Evolutionary conservation across 1,140 invertebrate species (phyloP), one percentile per base, ranked within the genome.

Genomic region (Trichogramma pretiosum): DNA sequence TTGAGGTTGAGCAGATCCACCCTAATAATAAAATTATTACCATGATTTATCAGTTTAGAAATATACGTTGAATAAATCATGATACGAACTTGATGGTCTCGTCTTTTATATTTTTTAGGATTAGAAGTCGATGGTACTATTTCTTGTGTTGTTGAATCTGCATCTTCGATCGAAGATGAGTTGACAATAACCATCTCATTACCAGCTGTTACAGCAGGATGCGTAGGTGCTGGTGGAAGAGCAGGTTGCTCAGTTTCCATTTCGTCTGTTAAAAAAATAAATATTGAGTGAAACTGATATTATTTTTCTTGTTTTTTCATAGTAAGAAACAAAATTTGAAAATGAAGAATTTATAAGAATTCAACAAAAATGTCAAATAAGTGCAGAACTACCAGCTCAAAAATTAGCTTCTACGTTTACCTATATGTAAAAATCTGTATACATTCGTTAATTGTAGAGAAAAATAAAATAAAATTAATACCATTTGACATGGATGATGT

Each of bases 181-280:
- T 59, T 59, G 1, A 60, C 57, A 26, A 62, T 52, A 3, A 70
- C 70, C n/a, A 79, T 67, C 63, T 78, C 77, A 28, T 74, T 79
- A 5, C 75, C 76, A 21, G 75, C 74, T 49, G 75, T 61, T 24
- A 78, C 64, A 3, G 73, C 68, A 3, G 69, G 70, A 14, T 67
- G 67, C 49, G 67, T 66, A 46, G 63, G 57, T 9, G 65, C 54
- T 33, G 73, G 63, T 21, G 69, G 72, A 46, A 77, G 62, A 21
- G 74, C 68, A 13, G 63, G 61, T 57, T 62, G 62, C n/a, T 26
- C 50, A 57, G 7, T 42, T 53, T n/a, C n/a, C 10, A 42, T 40
- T 24, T 18, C 48, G 28, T 47, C 37, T 30, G 9, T 24, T 43
- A 24, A 2, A 36, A 22, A 28, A 19, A 34, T 23, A 37, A 39